Evolutionary conservation across 2,113 vertebrate species (phyloP).

Genomic region (Protobothrops mucrosquamatus): DNA sequence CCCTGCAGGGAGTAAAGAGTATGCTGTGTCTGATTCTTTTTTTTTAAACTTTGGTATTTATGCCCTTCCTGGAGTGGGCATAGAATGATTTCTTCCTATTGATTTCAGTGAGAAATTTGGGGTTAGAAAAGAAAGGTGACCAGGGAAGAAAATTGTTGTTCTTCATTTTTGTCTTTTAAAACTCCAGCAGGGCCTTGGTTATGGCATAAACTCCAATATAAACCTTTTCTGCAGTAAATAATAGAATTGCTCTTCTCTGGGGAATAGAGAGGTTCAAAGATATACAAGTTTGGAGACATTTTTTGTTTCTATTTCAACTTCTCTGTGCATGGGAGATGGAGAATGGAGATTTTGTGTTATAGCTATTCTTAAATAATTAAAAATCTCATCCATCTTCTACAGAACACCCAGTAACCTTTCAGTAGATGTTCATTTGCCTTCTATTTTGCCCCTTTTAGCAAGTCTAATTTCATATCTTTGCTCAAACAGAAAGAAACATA

Average conservation of each 20-base stretch:
- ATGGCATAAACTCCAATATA: not conserved
- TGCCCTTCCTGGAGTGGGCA: not conserved
- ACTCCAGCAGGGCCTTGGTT: not conserved
- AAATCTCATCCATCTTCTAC: not conserved
- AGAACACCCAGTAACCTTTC: not conserved
- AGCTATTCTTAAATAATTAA: not conserved
- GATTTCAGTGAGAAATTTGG: not conserved
- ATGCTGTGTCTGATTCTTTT: not conserved
- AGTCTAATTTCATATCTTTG: not conserved
- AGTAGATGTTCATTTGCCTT: not conserved
- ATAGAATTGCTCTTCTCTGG: not conserved
- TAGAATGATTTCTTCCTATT: not conserved
- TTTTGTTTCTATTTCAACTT: not conserved
- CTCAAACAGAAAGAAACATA: not conserved
- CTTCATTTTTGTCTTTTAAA: not conserved
- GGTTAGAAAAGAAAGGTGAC: not conserved
- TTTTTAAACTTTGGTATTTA: not conserved
- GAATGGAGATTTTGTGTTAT: not conserved
- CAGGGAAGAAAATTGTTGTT: not conserved
- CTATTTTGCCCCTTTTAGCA: not conserved
- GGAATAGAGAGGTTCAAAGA: not conserved
- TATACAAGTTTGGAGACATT: not conserved
- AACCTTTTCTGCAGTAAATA: not conserved
- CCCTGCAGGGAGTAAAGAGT: not conserved
- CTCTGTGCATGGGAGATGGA: not conserved